These are phyloP conservation scores for Stenichneumon culpator DNA, from an alignment of 2,888 invertebrate species.

Conservation along the genomic window DNA sequence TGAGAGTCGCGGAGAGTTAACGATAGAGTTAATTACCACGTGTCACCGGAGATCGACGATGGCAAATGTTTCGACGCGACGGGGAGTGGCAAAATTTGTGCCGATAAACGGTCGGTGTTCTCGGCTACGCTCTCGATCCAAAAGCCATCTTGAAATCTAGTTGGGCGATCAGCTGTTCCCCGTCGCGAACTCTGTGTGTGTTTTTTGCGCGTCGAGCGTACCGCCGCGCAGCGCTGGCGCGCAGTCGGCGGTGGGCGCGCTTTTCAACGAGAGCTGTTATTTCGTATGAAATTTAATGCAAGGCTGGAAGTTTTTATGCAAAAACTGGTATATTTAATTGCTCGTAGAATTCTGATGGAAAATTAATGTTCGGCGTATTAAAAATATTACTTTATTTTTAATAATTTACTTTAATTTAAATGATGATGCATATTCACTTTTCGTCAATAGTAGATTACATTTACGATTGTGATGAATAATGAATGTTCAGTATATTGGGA, in stretches of 20 bases:
- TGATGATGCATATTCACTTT: too few species aligned
- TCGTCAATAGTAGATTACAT: too few species aligned
- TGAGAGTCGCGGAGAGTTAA: background rate
- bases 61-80: conserved; percentile 71
- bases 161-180: conserved; percentile 74
- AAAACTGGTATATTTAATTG: too few species aligned
- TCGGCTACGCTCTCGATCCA: conserved; percentile 75
- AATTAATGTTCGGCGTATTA: too few species aligned
- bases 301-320: too few species aligned
- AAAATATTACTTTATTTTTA: too few species aligned
- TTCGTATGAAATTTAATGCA: background rate
- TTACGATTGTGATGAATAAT: too few species aligned
- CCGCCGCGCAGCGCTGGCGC: conserved; percentile 6
- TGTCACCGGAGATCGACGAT: conserved; percentile 69
- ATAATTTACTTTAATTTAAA: too few species aligned
- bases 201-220: conserved; percentile 2
- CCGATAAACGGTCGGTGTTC: conserved; percentile 70
- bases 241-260: background rate
- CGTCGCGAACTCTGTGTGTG: conserved; percentile 4
- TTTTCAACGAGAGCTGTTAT: background rate
- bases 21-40: conserved; percentile 71
- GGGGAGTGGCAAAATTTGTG: conserved; percentile 73
- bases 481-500: too few species aligned
- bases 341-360: too few species aligned
- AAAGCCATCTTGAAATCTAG: conserved; percentile 77